Evolutionary conservation across 2,113 vertebrate genomes (phyloP).

Genomic region (Cephalopterus ornatus): DNA sequence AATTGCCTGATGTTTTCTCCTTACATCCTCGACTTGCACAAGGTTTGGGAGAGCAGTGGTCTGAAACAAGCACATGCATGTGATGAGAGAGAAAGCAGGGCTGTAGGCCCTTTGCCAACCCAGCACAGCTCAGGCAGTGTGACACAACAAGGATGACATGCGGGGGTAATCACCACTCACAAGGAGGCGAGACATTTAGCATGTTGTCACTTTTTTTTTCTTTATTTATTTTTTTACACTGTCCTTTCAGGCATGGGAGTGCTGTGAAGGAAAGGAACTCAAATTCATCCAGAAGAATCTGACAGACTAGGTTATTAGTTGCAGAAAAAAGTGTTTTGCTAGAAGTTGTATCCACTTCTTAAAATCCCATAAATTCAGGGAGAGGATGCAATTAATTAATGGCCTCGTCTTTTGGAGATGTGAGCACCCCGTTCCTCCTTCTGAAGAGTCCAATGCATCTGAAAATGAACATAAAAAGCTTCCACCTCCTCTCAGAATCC

Average conservation of each 20-base stretch:
- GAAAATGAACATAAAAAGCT: not conserved
- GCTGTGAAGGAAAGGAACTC: not conserved
- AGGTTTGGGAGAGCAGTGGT: not conserved
- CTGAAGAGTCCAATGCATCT: not conserved
- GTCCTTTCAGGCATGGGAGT: not conserved
- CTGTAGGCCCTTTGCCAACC: not conserved
- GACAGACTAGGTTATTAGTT: not conserved
- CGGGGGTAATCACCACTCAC: rapidly evolving
- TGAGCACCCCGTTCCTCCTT: not conserved
- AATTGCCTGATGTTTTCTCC: not conserved
- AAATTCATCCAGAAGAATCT: not conserved
- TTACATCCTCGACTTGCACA: rapidly evolving
- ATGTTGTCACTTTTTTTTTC: not conserved
- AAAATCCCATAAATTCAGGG: not conserved
- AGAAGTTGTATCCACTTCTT: not conserved
- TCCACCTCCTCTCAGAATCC: not conserved
- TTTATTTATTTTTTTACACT: not conserved
- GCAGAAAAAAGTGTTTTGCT: not conserved
- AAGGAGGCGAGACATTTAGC: rapidly evolving
- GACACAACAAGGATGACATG: rapidly evolving
- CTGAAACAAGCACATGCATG: not conserved
- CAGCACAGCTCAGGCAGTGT: rapidly evolving
- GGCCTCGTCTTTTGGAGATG: not conserved
- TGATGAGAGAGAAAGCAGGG: rapidly evolving
- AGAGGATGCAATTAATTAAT: not conserved